phyloP scores from a whole-genome alignment of 2,888 invertebrate genomes.

The Mythimna pallens region DNA sequence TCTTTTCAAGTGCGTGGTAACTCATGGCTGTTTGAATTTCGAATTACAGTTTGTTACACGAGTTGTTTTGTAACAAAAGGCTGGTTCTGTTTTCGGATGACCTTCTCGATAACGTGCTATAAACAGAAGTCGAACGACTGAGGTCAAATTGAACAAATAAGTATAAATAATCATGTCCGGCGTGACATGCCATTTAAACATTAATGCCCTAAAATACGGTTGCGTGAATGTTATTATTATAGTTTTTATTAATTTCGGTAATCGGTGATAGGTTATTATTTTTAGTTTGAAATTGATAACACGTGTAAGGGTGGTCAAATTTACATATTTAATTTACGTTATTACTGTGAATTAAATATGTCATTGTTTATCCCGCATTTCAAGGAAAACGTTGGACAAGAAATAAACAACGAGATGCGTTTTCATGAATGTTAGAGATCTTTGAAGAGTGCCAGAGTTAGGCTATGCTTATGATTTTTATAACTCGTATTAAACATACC shows the following conservation, averaged over 20 bases:
- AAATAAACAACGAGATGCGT: too few relatives aligned
- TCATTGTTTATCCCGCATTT: too few relatives aligned
- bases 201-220: slow-evolving; percentile 46
- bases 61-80: slow-evolving; percentile 32
- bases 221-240: slow-evolving; percentile 27
- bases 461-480: too few relatives aligned
- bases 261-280: slow-evolving; percentile 23
- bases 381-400: too few relatives aligned
- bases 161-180: slow-evolving; percentile 40
- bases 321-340: background rate
- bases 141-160: slow-evolving; percentile 53
- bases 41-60: slow-evolving; percentile 36
- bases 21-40: slow-evolving; percentile 27
- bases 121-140: slow-evolving; percentile 34
- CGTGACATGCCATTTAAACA: slow-evolving; percentile 53
- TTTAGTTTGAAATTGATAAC: slow-evolving; percentile 6
- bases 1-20: slow-evolving; percentile 12
- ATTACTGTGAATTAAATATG: background rate
- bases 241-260: slow-evolving; percentile 49
- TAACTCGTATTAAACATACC: too few relatives aligned
- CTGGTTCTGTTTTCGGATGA: slow-evolving; percentile 36
- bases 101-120: slow-evolving; percentile 46
- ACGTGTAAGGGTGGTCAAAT: slow-evolving; percentile 2
- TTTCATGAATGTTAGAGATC: too few relatives aligned
- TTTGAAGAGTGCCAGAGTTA: too few relatives aligned